Conservation (phyloP, 53 echinoderm and acorn worm species). For the Paracentrotus lividus region DNA sequence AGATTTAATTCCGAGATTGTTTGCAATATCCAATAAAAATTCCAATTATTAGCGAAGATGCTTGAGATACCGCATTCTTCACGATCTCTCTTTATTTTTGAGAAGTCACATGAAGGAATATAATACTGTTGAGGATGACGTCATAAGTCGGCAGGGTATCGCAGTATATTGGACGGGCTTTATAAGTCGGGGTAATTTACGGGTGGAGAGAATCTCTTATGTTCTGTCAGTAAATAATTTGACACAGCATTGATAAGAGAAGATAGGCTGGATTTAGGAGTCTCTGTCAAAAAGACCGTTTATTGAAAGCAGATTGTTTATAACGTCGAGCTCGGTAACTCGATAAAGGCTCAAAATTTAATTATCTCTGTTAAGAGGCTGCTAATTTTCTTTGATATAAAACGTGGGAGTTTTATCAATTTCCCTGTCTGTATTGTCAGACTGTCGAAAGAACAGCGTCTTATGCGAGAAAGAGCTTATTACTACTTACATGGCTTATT, state of each 20-base stretch:
- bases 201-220: slow-evolving; percentile 20
- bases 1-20: slow-evolving; percentile 50
- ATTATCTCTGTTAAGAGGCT: not conserved
- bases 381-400: not conserved
- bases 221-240: slow-evolving; percentile 63
- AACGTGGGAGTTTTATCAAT: not conserved
- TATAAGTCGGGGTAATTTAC: slow-evolving; percentile 62
- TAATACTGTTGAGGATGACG: slow-evolving; percentile 44
- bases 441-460: not conserved
- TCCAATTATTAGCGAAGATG: slow-evolving; percentile 57
- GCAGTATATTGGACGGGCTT: slow-evolving; percentile 48
- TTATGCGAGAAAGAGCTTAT: too few species aligned
- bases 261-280: slow-evolving; percentile 11
- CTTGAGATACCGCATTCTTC: slow-evolving; percentile 27
- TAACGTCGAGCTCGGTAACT: not conserved
- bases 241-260: slow-evolving; percentile 55
- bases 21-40: slow-evolving; percentile 62
- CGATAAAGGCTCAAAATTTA: slow-evolving; percentile 20
- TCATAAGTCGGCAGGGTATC: not conserved
- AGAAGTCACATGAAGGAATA: slow-evolving; percentile 40
- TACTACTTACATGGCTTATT: too few species aligned
- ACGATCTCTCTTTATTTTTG: slow-evolving; percentile 41
- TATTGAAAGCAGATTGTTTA: slow-evolving; percentile 44
- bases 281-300: not conserved
- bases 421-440: not conserved